Evolutionary conservation across 2,797 vertebrate species (phyloP), one percentile per base, ranked within the genome.

Genomic region (Myotis vivesi): DNA sequence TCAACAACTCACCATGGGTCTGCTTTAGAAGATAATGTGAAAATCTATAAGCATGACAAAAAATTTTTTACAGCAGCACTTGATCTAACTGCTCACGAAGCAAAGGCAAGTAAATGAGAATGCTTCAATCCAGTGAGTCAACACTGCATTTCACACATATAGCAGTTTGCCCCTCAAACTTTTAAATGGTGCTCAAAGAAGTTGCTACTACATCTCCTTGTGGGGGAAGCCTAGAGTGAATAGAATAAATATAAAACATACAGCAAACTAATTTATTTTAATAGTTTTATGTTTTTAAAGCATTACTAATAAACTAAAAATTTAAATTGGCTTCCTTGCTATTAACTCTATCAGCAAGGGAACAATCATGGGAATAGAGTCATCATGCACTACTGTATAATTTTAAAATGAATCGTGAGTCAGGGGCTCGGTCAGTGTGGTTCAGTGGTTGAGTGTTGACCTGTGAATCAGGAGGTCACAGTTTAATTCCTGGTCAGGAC

Each of bases 21-120:
- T 72, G 53, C 51, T 84, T 91, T 91, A 94, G 80, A 89, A 92
- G 44, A 91, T 92, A 95, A 97, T 94, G 75, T 92, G 76, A 96
- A 94, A 97, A 95, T 94, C 93, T 93, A 17, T 81, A 87, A 75
- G 51, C 95, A 72, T 28, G 38, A 77, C 51, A 83, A 80, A 83
- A 87, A 75, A 25, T 69, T 6, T 88, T 88, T 38, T 77, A 55
- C 16, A 55, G 23, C 30, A 94, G 44, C 23, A 66, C 28, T 75
- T 91, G 55, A 85, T 84, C 49, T 87, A 89, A 76, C 57, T 80
- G 33, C 59, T 93, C 84, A 93, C 86, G 55, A 68, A 95, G 81
- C 59, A 93, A 92, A 92, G n/a, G 59, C 2, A n/a, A 93, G 15
- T 53, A 89, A 93, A 69, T 79, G 36, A 84, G 80, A 95, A 66